phyloP scores from a whole-genome alignment of 37 sponge, comb jelly and placozoan genomes.

The Petrosia ficiformis region DNA sequence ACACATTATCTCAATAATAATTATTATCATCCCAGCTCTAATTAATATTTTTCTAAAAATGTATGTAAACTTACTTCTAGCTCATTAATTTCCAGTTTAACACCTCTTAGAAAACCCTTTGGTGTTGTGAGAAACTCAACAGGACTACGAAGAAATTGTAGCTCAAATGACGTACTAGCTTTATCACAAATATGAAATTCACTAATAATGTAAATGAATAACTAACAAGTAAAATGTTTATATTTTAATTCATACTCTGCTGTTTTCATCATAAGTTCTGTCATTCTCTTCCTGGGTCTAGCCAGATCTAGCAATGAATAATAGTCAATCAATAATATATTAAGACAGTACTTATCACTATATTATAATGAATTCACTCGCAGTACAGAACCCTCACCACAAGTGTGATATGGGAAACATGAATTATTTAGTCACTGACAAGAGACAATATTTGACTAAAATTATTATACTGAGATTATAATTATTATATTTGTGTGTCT shows the following conservation, averaged over 20 bases:
- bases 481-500: no score
- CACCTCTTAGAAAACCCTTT: conserved; percentile 24
- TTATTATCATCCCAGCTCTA: no score
- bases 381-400: no score
- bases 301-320: conserved; percentile 75
- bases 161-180: conserved; percentile 30
- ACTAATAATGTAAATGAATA: not conserved
- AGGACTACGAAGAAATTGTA: conserved; percentile 70
- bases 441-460: no score
- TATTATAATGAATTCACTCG: no score
- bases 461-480: no score
- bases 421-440: no score
- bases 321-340: no score
- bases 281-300: conserved; percentile 83
- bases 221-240: not conserved
- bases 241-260: conserved; percentile 35
- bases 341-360: no score
- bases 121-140: conserved; percentile 46
- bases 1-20: not conserved
- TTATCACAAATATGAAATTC: not conserved
- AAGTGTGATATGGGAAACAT: no score
- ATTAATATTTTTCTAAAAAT: no score
- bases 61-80: no score
- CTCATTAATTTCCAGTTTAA: conserved; percentile 71
- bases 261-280: conserved; percentile 80